phyloP scores from a whole-genome alignment of 1,140 invertebrate species.

The Leptoteleia sp. region DNA sequence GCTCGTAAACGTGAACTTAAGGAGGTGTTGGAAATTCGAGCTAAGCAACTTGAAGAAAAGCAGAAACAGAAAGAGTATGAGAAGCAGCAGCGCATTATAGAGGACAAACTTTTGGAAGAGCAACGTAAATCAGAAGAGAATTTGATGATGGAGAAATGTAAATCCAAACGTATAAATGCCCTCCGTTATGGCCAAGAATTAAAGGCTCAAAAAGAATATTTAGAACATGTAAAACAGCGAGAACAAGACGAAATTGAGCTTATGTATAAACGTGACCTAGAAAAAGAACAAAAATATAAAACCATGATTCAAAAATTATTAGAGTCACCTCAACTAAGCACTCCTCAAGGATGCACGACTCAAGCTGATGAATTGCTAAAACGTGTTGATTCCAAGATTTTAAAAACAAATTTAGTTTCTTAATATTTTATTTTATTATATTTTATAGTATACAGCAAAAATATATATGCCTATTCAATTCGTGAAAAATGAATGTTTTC shows the following conservation, averaged over 20 bases:
- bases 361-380: conserved; percentile 31
- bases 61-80: conserved; percentile 47
- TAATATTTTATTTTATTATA: conserved; percentile 9
- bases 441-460: too few species aligned
- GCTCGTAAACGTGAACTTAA: conserved; percentile 56
- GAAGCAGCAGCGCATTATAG: conserved; percentile 28
- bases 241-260: conserved; percentile 60
- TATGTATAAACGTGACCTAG: conserved; percentile 55
- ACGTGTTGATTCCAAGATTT: conserved; percentile 15
- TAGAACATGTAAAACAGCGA: conserved; percentile 29
- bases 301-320: conserved; percentile 44
- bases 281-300: conserved; percentile 60
- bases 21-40: conserved; percentile 56
- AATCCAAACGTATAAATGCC: conserved; percentile 53
- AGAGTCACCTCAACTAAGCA: conserved; percentile 33
- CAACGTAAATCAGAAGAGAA: conserved; percentile 51
- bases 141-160: conserved; percentile 36
- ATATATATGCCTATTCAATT: too few species aligned
- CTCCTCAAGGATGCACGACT: conserved; percentile 37
- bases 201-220: conserved; percentile 49
- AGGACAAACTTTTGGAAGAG: conserved; percentile 53
- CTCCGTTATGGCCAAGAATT: conserved; percentile 58
- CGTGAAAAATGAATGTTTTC: too few species aligned
- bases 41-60: conserved; percentile 61
- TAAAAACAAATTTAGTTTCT: conserved; percentile 11